These are phyloP conservation scores for Myotis brandtii DNA, from an alignment of 2,113 vertebrate genomes.

Conservation along the genomic window DNA sequence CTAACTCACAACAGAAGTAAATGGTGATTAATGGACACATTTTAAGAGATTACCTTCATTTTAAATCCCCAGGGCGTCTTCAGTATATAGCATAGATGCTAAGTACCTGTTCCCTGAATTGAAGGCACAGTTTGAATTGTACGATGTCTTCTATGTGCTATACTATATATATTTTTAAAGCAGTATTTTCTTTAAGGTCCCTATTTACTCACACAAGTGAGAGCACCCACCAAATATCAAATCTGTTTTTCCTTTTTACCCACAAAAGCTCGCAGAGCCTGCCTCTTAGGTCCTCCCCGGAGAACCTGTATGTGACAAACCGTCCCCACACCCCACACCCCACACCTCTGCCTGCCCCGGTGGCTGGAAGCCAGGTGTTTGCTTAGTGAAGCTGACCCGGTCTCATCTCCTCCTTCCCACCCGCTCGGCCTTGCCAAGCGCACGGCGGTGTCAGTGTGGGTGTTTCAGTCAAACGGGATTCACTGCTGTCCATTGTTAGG, in stretches of 20 bases:
- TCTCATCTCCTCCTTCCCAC: conserved; percentile 38
- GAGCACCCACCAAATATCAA: neutral
- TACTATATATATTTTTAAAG: neutral
- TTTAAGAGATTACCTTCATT: neutral
- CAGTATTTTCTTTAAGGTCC: neutral
- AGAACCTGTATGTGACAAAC: conserved; percentile 16
- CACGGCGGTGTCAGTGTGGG: conserved; percentile 66
- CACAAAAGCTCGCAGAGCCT: neutral
- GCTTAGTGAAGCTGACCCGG: conserved; percentile 1
- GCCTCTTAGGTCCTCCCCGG: neutral
- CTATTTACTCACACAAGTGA: neutral
- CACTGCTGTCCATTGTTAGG: conserved; percentile 58
- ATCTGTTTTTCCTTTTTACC: neutral
- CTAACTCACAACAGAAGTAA: neutral
- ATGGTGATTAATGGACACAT: neutral
- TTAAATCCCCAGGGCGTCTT: neutral
- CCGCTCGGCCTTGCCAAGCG: conserved; percentile 57
- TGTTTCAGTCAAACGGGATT: conserved; percentile 56
- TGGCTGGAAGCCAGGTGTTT: conserved; percentile 66
- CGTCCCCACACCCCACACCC: neutral
- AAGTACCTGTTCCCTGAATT: neutral
- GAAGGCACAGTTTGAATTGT: neutral
- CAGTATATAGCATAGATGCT: neutral
- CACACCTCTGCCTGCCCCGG: conserved; percentile 14
- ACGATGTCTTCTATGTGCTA: neutral